phyloP scores from a whole-genome alignment of 1,140 invertebrate genomes.

The Heliothis virescens region DNA sequence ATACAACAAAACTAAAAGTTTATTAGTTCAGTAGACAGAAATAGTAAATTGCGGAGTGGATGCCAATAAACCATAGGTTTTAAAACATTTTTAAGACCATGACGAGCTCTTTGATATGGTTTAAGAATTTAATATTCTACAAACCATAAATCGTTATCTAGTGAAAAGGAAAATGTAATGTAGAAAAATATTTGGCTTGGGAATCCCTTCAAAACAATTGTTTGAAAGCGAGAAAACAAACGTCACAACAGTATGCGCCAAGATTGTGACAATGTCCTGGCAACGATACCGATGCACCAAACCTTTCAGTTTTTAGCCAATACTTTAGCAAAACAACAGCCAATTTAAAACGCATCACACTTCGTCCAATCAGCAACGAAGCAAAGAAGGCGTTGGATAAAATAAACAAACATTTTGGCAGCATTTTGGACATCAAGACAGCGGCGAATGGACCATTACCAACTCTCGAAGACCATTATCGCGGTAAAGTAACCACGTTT shows the following conservation, averaged over 20 bases:
- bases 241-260: neutral
- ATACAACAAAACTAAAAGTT: slow-evolving; percentile 22
- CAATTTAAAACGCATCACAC: slow-evolving; percentile 33
- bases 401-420: slow-evolving; percentile 33
- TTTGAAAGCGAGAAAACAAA: slow-evolving; percentile 1
- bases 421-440: neutral
- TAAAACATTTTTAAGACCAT: neutral
- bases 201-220: neutral
- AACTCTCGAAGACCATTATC: slow-evolving; percentile 7
- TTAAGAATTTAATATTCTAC: neutral
- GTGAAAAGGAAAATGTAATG: neutral
- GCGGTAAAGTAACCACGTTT: slow-evolving; percentile 5
- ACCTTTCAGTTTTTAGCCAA: neutral
- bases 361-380: slow-evolving; percentile 14
- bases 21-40: slow-evolving; percentile 14
- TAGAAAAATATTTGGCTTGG: neutral
- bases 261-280: slow-evolving; percentile 4
- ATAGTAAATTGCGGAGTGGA: slow-evolving; percentile 7
- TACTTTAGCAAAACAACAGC: slow-evolving; percentile 12
- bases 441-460: slow-evolving; percentile 3
- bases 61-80: slow-evolving; percentile 11
- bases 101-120: neutral
- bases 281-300: neutral
- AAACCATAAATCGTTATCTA: neutral
- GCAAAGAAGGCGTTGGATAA: neutral